A percentile compares a stretch with the other conserved stretches of the same genome.
phyloP scores from a whole-genome alignment of 2,888 invertebrate genomes.

The Agriopis marginaria region DNA sequence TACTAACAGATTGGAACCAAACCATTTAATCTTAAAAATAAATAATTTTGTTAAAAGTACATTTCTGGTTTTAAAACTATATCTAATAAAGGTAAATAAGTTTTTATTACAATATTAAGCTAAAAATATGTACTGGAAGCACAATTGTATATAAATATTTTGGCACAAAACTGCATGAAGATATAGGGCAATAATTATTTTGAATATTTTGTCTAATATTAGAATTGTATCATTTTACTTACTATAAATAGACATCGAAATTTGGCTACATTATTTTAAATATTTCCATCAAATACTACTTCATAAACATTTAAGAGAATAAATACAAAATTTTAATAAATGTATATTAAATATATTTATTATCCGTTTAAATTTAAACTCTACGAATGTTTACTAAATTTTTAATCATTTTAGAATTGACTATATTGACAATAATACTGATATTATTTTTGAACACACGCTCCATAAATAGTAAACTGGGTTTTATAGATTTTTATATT shows the following conservation, averaged over 20 bases:
- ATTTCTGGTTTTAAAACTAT: slow-evolving; percentile 26
- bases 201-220: background rate
- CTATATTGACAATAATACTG: slow-evolving; percentile 22
- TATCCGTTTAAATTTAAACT: slow-evolving; percentile 28
- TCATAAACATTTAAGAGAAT: slow-evolving; percentile 45
- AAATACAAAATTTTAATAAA: slow-evolving; percentile 49
- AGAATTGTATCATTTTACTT: slow-evolving; percentile 3
- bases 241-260: slow-evolving; percentile 13
- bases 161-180: slow-evolving; percentile 19
- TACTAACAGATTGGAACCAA: background rate
- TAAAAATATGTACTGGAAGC: slow-evolving; percentile 22
- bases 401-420: slow-evolving; percentile 43
- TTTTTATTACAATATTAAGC: slow-evolving; percentile 15
- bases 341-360: slow-evolving; percentile 19
- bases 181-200: background rate
- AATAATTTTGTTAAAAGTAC: slow-evolving; percentile 18
- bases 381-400: slow-evolving; percentile 55
- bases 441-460: slow-evolving; percentile 18
- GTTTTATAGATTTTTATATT: background rate
- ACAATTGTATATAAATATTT: slow-evolving; percentile 13
- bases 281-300: slow-evolving; percentile 41
- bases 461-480: background rate
- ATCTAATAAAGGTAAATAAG: slow-evolving; percentile 16
- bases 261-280: slow-evolving; percentile 20
- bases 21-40: slow-evolving; percentile 21